These are phyloP conservation scores for Anolis carolinensis DNA, from an alignment of 2,113 vertebrate species.

Conservation along the genomic window DNA sequence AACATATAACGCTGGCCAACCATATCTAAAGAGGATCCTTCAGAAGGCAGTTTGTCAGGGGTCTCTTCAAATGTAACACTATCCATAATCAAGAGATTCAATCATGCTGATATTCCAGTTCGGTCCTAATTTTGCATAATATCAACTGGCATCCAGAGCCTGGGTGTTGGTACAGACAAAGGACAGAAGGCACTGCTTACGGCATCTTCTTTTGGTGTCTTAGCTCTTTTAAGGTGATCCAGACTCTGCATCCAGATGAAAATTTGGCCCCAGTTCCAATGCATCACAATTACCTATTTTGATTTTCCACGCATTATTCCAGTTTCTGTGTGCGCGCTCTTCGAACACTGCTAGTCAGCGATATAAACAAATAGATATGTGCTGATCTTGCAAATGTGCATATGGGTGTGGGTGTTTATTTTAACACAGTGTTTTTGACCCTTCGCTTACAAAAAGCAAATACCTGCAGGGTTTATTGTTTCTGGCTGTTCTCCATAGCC, in stretches of 20 bases:
- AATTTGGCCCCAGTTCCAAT: not conserved
- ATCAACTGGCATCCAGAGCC: not conserved
- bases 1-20: not conserved
- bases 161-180: not conserved
- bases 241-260: not conserved
- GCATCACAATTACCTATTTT: not conserved
- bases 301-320: no score
- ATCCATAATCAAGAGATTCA: not conserved
- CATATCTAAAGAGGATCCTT: not conserved
- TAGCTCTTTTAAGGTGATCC: not conserved
- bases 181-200: not conserved
- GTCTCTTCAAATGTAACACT: not conserved
- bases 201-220: not conserved
- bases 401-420: not conserved
- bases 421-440: not conserved
- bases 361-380: not conserved
- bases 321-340: not conserved
- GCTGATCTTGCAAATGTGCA: not conserved
- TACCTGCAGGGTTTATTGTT: not conserved
- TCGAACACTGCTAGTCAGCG: not conserved
- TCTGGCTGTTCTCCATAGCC: not conserved
- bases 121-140: not conserved
- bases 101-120: no score
- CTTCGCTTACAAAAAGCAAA: conserved; percentile 4
- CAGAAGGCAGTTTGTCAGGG: not conserved